Percentiles rank a stretch among this genome's conserved stretches.
Evolutionary conservation across 1,140 invertebrate species (phyloP).

Genomic region (Pogonomyrmex californicus): DNA sequence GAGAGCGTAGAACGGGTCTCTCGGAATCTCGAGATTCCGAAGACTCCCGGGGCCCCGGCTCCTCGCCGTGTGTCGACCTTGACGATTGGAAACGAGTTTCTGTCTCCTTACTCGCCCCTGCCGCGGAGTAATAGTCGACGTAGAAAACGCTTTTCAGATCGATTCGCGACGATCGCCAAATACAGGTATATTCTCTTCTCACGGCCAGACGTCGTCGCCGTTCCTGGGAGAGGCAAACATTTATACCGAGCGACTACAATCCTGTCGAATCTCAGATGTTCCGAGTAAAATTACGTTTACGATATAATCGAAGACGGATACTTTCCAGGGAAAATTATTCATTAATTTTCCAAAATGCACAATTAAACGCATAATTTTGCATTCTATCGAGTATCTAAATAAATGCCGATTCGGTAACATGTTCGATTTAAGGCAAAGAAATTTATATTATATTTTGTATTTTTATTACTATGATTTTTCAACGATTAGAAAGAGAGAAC

Average conservation of each 20-base stretch:
- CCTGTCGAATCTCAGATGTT: not conserved
- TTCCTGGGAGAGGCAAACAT: constrained; percentile 35
- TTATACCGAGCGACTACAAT: constrained; percentile 6
- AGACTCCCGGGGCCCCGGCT: constrained; percentile 58
- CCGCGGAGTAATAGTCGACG: not conserved
- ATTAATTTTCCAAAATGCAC: not conserved
- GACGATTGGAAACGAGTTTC: constrained; percentile 76
- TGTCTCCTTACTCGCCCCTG: constrained; percentile 68
- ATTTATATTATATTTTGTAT: not conserved
- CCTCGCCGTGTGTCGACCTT: constrained; percentile 70
- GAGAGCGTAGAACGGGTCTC: constrained; percentile 58
- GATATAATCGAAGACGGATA: not conserved
- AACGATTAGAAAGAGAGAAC: not conserved
- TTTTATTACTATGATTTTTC: not conserved
- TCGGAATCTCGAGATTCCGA: constrained; percentile 75
- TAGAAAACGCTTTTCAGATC: constrained; percentile 73
- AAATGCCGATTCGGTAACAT: not conserved
- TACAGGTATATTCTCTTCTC: constrained; percentile 69
- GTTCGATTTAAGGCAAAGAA: not conserved
- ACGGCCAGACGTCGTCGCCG: constrained; percentile 44
- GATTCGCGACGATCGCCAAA: constrained; percentile 75
- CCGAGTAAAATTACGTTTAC: not conserved
- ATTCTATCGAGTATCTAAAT: not conserved
- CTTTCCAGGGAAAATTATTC: not conserved
- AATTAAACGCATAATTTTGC: not conserved